Percentiles rank a stretch among this genome's conserved stretches.
These are phyloP conservation scores for Fopius arisanus DNA, from an alignment of 1,140 invertebrate species.

Conservation along the genomic window DNA sequence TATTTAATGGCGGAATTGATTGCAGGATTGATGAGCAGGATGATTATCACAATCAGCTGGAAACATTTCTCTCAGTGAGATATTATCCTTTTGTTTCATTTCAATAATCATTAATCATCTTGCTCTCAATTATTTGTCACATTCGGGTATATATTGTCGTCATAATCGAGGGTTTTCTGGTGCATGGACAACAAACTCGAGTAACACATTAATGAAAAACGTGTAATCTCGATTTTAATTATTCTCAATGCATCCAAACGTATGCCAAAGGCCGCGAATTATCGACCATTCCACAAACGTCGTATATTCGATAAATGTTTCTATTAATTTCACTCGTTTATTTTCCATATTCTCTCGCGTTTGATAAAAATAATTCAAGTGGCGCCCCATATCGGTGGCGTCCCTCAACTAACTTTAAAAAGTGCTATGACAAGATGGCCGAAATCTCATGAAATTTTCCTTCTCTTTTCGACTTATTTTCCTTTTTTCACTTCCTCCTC, in stretches of 20 bases:
- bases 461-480: too few species aligned
- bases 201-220: conserved; percentile 17
- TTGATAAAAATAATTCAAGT: conserved; percentile 19
- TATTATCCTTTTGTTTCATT: conserved; percentile 13
- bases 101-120: conserved; percentile 20
- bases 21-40: neutral
- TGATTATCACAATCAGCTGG: conserved; percentile 12
- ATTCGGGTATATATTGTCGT: conserved; percentile 38
- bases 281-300: conserved; percentile 35
- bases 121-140: conserved; percentile 39
- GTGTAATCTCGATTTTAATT: conserved; percentile 31
- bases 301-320: conserved; percentile 32
- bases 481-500: conserved; percentile 20
- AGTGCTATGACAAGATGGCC: neutral
- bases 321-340: conserved; percentile 18
- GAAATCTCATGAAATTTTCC: conserved; percentile 25
- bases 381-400: conserved; percentile 18
- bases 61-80: neutral
- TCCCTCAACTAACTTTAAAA: conserved; percentile 23
- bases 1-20: conserved; percentile 32
- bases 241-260: conserved; percentile 56
- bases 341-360: conserved; percentile 23
- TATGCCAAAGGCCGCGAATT: conserved; percentile 58
- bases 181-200: conserved; percentile 33
- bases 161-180: conserved; percentile 12